A percentile compares a stretch with the other conserved stretches of the same genome.
Conservation (phyloP, 2,888 invertebrate species). For the Andrena haemorrhoa region DNA sequence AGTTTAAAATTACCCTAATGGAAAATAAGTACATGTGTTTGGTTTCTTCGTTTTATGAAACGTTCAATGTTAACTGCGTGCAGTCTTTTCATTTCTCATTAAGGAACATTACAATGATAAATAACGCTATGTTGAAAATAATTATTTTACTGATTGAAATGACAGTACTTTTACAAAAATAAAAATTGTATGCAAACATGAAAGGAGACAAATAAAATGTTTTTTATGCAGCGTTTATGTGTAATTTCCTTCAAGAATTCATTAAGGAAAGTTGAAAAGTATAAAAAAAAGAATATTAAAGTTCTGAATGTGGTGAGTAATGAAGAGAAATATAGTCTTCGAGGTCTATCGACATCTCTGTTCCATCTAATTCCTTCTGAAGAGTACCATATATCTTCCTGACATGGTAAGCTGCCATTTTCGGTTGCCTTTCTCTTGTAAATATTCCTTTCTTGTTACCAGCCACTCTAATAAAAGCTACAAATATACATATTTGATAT, state of each 20-base stretch:
- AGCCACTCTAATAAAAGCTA: conserved; percentile 92
- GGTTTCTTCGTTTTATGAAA: conserved; percentile 15
- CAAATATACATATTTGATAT: background rate
- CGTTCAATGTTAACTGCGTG: conserved; percentile 33
- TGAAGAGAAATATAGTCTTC: conserved; percentile 85
- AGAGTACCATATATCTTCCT: conserved; percentile 91
- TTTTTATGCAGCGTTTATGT: conserved; percentile 41
- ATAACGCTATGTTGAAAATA: background rate
- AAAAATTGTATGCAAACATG: background rate
- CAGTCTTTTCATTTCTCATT: conserved; percentile 6
- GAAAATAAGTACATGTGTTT: background rate
- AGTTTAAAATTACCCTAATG: background rate
- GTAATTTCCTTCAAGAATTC: conserved; percentile 10
- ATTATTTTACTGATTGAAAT: background rate
- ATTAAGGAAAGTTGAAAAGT: conserved; percentile 11
- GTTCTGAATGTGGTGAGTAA: conserved; percentile 60
- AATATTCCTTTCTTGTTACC: conserved; percentile 97
- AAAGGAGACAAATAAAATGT: conserved; percentile 17
- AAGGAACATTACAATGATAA: conserved; percentile 14
- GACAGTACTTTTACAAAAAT: conserved; percentile 5
- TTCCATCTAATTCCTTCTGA: conserved; percentile 88
- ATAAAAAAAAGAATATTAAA: conserved; percentile 40
- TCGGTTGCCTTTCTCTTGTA: conserved; percentile 96
- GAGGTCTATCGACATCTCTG: conserved; percentile 86
- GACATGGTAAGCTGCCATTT: conserved; percentile 93